Base-by-base conservation (phyloP, 2,113 vertebrate species). In the Siniperca knerii region DNA sequence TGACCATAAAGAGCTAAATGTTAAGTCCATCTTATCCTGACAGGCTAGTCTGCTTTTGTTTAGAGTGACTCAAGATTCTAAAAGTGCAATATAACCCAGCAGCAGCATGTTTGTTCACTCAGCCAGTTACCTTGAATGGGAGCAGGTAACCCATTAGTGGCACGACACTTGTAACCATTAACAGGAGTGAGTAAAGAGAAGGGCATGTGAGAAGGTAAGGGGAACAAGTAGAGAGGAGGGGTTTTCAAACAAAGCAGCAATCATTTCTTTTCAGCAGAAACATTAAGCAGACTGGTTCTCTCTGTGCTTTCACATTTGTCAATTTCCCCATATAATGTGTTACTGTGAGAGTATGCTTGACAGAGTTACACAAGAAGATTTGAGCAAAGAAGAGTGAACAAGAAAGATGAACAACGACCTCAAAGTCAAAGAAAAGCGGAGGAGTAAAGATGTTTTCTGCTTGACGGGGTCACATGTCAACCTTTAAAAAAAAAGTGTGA, bases 391-490 rank as follows among this genome's bases (percentile, higher is more conserved):
- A 16, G 74, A 87, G 67, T 1, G 66, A 40, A 73, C n/a, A 44
- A 61, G 15, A 58, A 52, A 44, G 29, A 66, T 55, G 33, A 79
- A 83, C 42, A 86, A 78, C 76, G 71, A 71, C 15, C 57, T 84
- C 58, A 87, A 87, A 89, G 84, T 87, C 58, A 64, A 78, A 87
- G 70, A 52, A 21, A 75, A 70, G 69, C 21, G 8, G 52, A 76
- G 81, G 77, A 58, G 75, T 78, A 25, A 52, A 88, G 83, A 87
- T 84, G 88, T 86, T 87, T 88, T 81, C 68, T 79, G 72, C 64
- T 75, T 84, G 86, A 93, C 85, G 44, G 84, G 85, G 84, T 86
- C 91, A 88, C 79, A 55, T 74, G 77, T 88, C 85, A 85, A 77
- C 20, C 58, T 62, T 61, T 67, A 6, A 9, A 55, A 85, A 64